phyloP scores from a whole-genome alignment of 2,797 vertebrate species.

The Hyperoplus lanceolatus region DNA sequence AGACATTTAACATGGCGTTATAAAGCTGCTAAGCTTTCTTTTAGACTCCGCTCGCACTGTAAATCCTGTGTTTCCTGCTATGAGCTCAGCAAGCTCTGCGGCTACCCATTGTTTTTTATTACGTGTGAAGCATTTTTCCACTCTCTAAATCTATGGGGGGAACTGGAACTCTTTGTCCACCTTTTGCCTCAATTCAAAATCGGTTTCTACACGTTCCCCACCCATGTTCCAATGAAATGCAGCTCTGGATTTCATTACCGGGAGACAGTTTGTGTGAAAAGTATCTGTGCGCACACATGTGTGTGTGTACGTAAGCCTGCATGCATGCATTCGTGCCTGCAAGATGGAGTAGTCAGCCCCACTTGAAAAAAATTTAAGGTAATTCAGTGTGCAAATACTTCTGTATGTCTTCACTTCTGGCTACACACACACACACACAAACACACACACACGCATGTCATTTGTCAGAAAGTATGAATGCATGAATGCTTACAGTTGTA shows the following conservation, averaged over 20 bases:
- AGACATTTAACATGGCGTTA: constrained; percentile 60
- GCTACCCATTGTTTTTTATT: constrained; percentile 81
- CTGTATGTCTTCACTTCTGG: constrained; percentile 3
- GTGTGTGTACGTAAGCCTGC: constrained; percentile 10
- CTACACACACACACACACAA: constrained; percentile 1
- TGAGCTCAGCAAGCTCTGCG: constrained; percentile 66
- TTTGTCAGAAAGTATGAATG: constrained; percentile 4
- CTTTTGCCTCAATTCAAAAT: constrained; percentile 44
- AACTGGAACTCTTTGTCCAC: constrained; percentile 69
- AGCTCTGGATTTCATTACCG: constrained; percentile 67
- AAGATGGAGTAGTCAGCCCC: constrained; percentile 16
- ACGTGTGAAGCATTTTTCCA: constrained; percentile 78
- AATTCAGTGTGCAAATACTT: constrained; percentile 1
- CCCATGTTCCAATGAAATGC: constrained; percentile 47
- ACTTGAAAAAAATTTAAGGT: constrained; percentile 20
- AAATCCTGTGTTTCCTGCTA: constrained; percentile 72
- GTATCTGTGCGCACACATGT: constrained; percentile 10
- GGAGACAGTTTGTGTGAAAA: too few relatives aligned
- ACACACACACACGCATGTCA: not conserved
- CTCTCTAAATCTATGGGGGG: constrained; percentile 68
- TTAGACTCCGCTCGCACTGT: constrained; percentile 45
- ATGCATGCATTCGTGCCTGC: constrained; percentile 6
- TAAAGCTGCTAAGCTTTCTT: constrained; percentile 60
- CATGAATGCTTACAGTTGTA: not conserved
- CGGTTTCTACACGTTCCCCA: constrained; percentile 38